Percentiles rank a stretch among this genome's conserved stretches.
Evolutionary conservation across 2,113 vertebrate genomes (phyloP).

Genomic region (Neotragus moschatus): DNA sequence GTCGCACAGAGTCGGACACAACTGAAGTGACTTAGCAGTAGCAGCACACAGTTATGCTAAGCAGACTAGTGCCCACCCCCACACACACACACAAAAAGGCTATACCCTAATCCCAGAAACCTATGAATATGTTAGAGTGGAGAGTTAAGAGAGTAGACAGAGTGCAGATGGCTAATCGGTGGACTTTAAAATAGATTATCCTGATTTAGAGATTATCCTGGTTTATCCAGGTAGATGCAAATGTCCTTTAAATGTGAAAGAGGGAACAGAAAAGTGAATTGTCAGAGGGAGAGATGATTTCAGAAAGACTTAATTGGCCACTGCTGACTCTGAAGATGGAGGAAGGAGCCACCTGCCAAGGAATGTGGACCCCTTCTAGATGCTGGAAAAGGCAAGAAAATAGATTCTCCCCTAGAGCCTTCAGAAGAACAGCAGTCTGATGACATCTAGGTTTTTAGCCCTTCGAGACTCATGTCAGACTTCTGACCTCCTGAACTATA

Average conservation of each 20-base stretch:
- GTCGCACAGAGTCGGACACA: no score
- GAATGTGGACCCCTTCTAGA: background rate
- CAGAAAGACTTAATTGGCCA: background rate
- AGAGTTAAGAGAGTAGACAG: background rate
- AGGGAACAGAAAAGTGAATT: background rate
- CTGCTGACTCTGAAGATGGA: background rate
- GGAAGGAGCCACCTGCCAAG: background rate
- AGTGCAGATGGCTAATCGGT: background rate
- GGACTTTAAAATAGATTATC: background rate
- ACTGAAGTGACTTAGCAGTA: no score
- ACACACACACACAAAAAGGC: background rate
- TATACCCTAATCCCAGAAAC: background rate
- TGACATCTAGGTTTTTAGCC: background rate
- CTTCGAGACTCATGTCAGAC: background rate
- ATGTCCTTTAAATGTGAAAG: background rate
- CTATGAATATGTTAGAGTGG: background rate
- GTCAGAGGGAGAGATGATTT: background rate
- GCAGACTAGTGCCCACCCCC: background rate
- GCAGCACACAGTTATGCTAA: background rate
- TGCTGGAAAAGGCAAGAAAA: background rate
- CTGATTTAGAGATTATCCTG: background rate
- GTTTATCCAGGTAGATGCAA: background rate
- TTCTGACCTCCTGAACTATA: background rate
- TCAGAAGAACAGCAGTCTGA: background rate
- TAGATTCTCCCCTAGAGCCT: background rate